phyloP scores from a whole-genome alignment of 2,888 invertebrate species.

The Tanytarsus gracilentus region DNA sequence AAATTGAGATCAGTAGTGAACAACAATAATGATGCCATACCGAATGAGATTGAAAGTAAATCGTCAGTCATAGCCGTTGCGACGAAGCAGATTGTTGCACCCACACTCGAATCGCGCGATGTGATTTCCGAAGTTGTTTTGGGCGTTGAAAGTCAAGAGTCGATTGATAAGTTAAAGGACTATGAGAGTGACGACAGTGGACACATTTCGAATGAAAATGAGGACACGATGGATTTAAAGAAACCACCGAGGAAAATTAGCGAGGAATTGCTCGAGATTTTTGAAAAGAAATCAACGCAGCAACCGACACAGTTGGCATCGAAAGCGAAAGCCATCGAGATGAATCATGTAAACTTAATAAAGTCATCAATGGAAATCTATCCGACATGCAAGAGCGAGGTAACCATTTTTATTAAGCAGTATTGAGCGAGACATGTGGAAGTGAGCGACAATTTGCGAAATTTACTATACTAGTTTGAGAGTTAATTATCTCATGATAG shows the following conservation, averaged over 20 bases:
- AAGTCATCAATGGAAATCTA: slow-evolving; percentile 40
- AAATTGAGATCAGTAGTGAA: slow-evolving; percentile 39
- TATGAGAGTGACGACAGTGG: slow-evolving; percentile 67
- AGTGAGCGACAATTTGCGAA: slow-evolving; percentile 44
- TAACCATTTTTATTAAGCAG: not conserved
- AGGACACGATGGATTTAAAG: slow-evolving; percentile 34
- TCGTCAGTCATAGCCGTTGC: too few species aligned
- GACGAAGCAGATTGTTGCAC: too few species aligned
- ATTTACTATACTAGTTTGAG: too few species aligned
- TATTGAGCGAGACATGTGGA: slow-evolving; percentile 40
- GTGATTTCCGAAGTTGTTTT: slow-evolving; percentile 25
- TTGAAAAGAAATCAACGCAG: slow-evolving; percentile 17
- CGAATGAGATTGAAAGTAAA: slow-evolving; percentile 38
- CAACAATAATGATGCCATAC: slow-evolving; percentile 39
- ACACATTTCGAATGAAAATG: slow-evolving; percentile 68
- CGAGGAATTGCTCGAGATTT: slow-evolving; percentile 21
- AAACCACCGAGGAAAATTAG: slow-evolving; percentile 15
- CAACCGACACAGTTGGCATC: not conserved
- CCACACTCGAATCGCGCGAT: slow-evolving; percentile 23
- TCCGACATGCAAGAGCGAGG: slow-evolving; percentile 41
- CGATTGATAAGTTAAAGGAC: slow-evolving; percentile 47
- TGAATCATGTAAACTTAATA: slow-evolving; percentile 39
- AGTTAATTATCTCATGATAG: too few species aligned
- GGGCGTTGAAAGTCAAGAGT: not conserved
- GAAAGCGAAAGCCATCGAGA: slow-evolving; percentile 35